A percentile compares a stretch with the other conserved stretches of the same genome.
Conservation (phyloP, 2,888 invertebrate genomes). For the Hermaeophaga mercurialis region DNA sequence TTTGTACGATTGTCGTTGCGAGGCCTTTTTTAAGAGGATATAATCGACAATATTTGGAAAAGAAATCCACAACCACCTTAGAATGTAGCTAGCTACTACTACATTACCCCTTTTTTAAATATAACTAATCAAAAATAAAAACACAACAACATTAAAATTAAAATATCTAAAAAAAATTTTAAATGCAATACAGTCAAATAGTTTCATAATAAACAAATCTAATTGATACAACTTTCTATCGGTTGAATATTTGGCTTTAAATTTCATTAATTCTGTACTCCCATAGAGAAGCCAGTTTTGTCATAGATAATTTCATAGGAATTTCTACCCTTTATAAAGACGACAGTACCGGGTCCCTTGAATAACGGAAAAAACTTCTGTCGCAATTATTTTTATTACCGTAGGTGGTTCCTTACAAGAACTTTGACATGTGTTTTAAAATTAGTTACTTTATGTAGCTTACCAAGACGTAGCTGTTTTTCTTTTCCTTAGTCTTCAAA, state of each 20-base stretch:
- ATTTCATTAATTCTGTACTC: not conserved
- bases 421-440: not conserved
- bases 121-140: not conserved
- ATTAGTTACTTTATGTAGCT: not conserved
- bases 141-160: not conserved
- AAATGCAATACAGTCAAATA: no score
- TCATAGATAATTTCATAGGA: slow-evolving; percentile 5
- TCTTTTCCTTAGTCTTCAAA: not conserved
- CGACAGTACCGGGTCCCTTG: not conserved
- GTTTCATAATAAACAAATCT: no score
- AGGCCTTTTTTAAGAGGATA: no score
- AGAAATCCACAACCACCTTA: no score
- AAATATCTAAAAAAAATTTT: no score
- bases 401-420: not conserved
- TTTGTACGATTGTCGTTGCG: no score
- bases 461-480: not conserved
- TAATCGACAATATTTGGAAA: not conserved
- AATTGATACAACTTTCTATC: not conserved
- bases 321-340: not conserved
- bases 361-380: slow-evolving; percentile 12
- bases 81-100: no score
- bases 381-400: not conserved
- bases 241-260: not conserved
- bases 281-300: not conserved
- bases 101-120: not conserved